Evolutionary conservation across 2,888 invertebrate species (phyloP).

Genomic region (Athalia rosae): DNA sequence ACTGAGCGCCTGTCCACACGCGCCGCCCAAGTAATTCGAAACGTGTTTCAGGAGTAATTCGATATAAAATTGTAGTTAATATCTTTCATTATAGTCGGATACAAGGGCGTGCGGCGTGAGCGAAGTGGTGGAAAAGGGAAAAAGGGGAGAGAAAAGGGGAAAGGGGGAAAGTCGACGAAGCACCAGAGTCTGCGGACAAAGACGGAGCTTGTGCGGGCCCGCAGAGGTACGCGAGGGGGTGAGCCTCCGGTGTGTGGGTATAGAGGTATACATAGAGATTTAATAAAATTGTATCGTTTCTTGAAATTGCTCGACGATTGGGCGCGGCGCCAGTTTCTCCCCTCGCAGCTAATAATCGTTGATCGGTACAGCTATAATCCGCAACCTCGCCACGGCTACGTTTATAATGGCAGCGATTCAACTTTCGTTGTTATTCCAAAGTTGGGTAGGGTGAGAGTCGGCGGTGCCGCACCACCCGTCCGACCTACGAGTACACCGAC

Average conservation of each 20-base stretch:
- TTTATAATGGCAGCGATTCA: no score
- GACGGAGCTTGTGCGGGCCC: neutral
- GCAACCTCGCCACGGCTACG: no score
- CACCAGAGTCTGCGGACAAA: conserved; percentile 16
- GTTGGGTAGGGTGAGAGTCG: no score
- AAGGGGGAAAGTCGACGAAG: conserved; percentile 18
- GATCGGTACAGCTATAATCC: neutral
- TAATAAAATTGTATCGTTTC: conserved; percentile 6
- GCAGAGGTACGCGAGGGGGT: neutral
- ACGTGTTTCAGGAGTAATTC: conserved; percentile 73
- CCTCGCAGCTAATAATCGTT: neutral
- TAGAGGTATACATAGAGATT: conserved; percentile 5
- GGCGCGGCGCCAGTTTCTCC: conserved; percentile 2
- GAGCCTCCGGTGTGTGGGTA: no score
- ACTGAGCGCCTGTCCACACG: conserved; percentile 44
- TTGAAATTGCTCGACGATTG: neutral
- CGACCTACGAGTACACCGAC: no score
- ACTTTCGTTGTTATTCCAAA: no score
- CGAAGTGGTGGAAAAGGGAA: conserved; percentile 47
- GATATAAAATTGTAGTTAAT: conserved; percentile 74
- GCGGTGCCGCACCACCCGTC: no score
- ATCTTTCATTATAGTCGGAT: conserved; percentile 71
- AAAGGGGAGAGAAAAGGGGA: conserved; percentile 45
- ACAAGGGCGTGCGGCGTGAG: conserved; percentile 49
- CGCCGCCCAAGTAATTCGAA: conserved; percentile 71